Evolutionary conservation across 2,888 invertebrate species (phyloP), one percentile per base, ranked within the genome.

Genomic region (Epinotia ramella): DNA sequence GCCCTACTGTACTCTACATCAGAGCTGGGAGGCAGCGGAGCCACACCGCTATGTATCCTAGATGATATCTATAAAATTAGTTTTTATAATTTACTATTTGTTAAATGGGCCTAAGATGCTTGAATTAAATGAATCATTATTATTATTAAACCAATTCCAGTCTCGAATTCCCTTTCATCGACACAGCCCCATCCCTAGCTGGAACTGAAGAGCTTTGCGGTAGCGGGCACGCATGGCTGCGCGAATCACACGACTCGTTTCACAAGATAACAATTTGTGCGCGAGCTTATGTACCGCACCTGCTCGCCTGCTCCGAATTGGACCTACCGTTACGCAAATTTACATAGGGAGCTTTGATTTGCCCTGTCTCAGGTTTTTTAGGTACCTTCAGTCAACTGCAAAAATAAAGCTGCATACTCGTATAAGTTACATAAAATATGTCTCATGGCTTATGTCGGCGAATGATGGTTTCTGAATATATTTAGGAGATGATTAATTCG

Each of bases 201-300:
- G 77, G 77, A 83, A 81, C 87, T 93, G 93, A 92, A 94, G 93
- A 94, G 94, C 89, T 86, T 86, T 86, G 86, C 86, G 84, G 85
- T 88, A 85, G 88, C 87, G 85, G 87, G 89, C 88, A 93, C 94
- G 94, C 94, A 90, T 92, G 94, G 93, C 89, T 94, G 92, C 87
- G 81, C 91, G 90, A 90, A 94, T 94, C 94, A 94, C 87, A 94
- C 94, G 94, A 87, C 88, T 93, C 94, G 94, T 93, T 94, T 92
- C 94, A 92, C 94, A 93, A 94, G 94, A 94, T 94, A 94, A 94
- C 94, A 94, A 94, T 94, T 94, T 94, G 94, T 86, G 91, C 88
- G 90, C 90, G 89, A 53, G 56, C 88, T 92, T 94, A 94, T 94
- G 91, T 94, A 93, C 93, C 91, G 83, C 79, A 83, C 83, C 81